These are phyloP conservation scores for Psittacus erithacus DNA, from an alignment of 2,113 vertebrate species.

Conservation along the genomic window DNA sequence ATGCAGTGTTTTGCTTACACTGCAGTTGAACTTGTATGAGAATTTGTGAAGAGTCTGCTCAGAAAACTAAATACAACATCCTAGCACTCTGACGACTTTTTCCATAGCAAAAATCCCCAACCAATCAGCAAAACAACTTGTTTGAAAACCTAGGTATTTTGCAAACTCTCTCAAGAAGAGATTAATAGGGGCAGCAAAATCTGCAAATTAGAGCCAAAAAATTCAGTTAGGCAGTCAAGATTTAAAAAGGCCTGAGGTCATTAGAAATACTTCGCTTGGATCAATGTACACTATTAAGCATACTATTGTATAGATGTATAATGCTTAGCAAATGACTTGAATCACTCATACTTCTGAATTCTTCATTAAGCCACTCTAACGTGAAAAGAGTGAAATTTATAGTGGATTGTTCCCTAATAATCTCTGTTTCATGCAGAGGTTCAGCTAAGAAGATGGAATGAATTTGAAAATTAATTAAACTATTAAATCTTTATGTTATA, in stretches of 20 bases:
- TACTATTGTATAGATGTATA: neutral
- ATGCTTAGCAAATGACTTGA: neutral
- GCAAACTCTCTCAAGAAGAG: neutral
- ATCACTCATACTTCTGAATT: neutral
- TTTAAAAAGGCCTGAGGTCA: neutral
- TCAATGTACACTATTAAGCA: neutral
- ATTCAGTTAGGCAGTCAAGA: neutral
- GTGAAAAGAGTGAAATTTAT: neutral
- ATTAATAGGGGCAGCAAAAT: neutral
- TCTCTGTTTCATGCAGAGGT: neutral
- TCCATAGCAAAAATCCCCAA: neutral
- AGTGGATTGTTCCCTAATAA: neutral
- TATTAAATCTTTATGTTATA: neutral
- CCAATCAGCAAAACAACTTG: accelerated
- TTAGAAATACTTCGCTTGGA: neutral
- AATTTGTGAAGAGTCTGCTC: neutral
- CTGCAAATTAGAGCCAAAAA: neutral
- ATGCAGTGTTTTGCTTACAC: neutral
- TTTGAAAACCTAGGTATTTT: neutral
- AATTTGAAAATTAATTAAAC: neutral
- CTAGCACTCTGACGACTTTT: neutral
- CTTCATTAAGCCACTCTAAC: neutral
- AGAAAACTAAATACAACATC: neutral
- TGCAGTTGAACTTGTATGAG: neutral
- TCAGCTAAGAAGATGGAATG: neutral